Evolutionary conservation across 2,888 invertebrate genomes (phyloP), one percentile per base, ranked within the genome.

Genomic region (Volucella inanis): DNA sequence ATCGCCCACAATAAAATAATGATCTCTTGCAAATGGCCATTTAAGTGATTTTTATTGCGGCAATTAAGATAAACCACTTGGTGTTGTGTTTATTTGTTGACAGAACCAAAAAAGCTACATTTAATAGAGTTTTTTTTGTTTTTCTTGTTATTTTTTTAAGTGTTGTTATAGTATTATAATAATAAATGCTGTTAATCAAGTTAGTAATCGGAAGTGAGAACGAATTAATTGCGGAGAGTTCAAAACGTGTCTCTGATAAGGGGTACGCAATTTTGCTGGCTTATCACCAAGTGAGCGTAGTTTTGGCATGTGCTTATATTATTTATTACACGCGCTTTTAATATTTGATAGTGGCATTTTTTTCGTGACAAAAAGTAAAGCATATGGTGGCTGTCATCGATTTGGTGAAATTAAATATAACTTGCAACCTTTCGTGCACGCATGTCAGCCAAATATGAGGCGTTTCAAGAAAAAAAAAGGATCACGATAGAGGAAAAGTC

Each of bases 11-110:
- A 79, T 84, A 84, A 84, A 84, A 70, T 79, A 84, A 79, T 79
- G 72, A 75, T 84, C 84, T 71, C 52, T 75, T 79, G 84, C 79
- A 84, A 84, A 84, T 84, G 75, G 59, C 18, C 74, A 84, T 84
- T 84, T 84, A 84, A 84, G 70, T 84, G 84, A 61, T 59, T 80
- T 80, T 84, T 80, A 84, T 84, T 84, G 75, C 65, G 9, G 65
- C 75, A 80, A 84, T 84, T 84, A 84, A 80, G 84, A 84, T 80
- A 61, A 75, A 49, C 43, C 59, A 59, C 64, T 79, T 22, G 71
- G 55, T 65, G 77, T 55, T 31, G 31, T 72, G 67, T 62, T 72
- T 49, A 47, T 79, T 50, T 59, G 15, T 77, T 49, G 41, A 45
- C 59, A 39, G 54, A 31, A 18, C 15, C 8, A 59, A 59, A 9